Evolutionary conservation across 2,113 vertebrate species (phyloP).

Genomic region (Rhabdornis inornatus): DNA sequence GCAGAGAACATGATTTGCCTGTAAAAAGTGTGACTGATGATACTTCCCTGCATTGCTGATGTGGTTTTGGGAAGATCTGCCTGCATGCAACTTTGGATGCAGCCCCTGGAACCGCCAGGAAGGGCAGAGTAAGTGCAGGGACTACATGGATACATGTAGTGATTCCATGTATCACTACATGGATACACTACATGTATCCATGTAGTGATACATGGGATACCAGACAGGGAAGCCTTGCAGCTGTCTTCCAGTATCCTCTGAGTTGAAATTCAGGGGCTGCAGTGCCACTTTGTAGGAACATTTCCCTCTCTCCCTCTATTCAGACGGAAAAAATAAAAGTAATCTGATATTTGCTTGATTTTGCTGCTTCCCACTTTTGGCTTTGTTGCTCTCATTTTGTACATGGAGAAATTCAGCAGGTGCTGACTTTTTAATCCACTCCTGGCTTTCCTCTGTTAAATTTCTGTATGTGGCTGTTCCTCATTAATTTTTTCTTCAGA

Average conservation of each 20-base stretch:
- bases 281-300: neutral
- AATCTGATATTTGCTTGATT: neutral
- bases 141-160: no score
- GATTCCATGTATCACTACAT: no score
- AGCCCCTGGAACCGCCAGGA: neutral
- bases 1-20: neutral
- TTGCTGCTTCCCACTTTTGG: neutral
- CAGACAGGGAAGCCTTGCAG: neutral
- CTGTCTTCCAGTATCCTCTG: neutral
- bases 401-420: neutral
- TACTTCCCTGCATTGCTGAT: neutral
- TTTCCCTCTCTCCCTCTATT: neutral
- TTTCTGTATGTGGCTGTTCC: neutral
- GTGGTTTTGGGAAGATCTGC: neutral
- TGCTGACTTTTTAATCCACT: neutral
- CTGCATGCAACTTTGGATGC: rapidly evolving
- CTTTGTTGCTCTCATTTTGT: neutral
- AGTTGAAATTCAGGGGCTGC: neutral
- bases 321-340: neutral
- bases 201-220: neutral
- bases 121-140: neutral
- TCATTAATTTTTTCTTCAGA: neutral
- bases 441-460: neutral
- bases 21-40: neutral
- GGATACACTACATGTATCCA: no score